Conservation (phyloP, 2,113 vertebrate genomes). For the Dissostichus mawsoni region DNA sequence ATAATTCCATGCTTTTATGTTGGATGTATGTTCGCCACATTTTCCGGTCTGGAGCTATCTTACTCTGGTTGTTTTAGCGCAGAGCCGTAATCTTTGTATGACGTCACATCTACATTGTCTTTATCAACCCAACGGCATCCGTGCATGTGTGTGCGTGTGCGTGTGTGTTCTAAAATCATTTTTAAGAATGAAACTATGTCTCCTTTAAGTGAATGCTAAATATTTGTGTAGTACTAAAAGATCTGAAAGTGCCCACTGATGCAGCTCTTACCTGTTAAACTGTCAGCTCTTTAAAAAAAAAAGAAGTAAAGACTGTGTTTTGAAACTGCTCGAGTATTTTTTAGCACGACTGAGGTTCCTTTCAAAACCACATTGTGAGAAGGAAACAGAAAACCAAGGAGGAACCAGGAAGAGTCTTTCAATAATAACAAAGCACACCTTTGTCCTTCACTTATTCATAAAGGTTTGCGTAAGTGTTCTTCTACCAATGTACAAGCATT, state of each 20-base stretch:
- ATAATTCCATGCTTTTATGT: neutral
- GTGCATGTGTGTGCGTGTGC: neutral
- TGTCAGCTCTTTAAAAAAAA: neutral
- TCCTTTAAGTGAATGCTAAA: too few species aligned
- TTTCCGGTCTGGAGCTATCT: constrained; percentile 3
- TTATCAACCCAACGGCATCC: too few species aligned
- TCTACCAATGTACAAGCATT: too few species aligned
- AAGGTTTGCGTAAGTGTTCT: too few species aligned
- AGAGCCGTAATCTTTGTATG: accelerated
- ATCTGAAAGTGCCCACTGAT: neutral
- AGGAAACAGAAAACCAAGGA: neutral
- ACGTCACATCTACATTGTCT: constrained; percentile 25
- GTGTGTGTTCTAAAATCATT: neutral
- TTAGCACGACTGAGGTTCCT: constrained; percentile 14
- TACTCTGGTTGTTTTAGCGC: neutral
- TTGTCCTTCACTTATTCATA: too few species aligned
- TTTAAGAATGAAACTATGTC: too few species aligned
- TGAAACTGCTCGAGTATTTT: neutral
- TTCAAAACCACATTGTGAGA: neutral
- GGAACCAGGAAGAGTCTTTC: constrained; percentile 1
- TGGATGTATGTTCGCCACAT: accelerated
- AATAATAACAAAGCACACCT: neutral
- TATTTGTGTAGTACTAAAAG: neutral
- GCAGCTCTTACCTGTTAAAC: neutral
- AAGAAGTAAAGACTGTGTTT: neutral